A percentile compares a stretch with the other conserved stretches of the same genome.
These are phyloP conservation scores for Xenopus laevis DNA, from an alignment of 2,113 vertebrate genomes.

Conservation along the genomic window DNA sequence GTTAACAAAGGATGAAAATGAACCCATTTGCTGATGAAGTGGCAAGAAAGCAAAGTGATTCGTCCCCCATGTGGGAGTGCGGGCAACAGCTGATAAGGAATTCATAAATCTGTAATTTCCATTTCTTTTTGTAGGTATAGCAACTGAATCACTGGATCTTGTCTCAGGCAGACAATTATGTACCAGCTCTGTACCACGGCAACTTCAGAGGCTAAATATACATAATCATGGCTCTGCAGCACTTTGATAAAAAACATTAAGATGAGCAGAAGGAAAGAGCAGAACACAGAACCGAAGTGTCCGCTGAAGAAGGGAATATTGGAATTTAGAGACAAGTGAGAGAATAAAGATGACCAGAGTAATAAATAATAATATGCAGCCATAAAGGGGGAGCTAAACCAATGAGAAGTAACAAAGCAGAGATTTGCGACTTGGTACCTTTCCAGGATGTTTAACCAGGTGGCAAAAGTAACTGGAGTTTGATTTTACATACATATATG, in stretches of 20 bases:
- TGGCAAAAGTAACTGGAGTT: no score
- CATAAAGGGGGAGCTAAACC: conserved; percentile 5
- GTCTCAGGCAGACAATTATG: conserved; percentile 16
- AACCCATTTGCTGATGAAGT: conserved; percentile 1
- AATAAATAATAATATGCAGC: conserved; percentile 16
- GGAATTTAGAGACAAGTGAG: background rate
- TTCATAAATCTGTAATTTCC: background rate
- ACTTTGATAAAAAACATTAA: conserved; percentile 29
- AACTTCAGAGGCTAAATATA: conserved; percentile 38
- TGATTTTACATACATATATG: no score
- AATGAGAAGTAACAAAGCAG: no score
- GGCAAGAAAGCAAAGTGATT: background rate
- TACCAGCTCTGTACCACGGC: conserved; percentile 3
- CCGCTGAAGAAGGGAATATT: conserved; percentile 1
- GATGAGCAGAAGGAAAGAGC: conserved; percentile 21
- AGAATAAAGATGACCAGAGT: conserved; percentile 10
- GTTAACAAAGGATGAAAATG: conserved; percentile 26
- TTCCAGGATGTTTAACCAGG: no score
- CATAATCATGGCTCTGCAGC: conserved; percentile 27
- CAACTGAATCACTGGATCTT: conserved; percentile 26
- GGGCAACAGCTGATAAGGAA: conserved; percentile 17
- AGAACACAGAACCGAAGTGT: background rate
- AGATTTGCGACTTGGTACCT: no score
- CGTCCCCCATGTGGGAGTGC: background rate
- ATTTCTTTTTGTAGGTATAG: conserved; percentile 18